Base-by-base conservation (phyloP, 2,797 vertebrate genomes). In the Peromyscus attwateri region DNA sequence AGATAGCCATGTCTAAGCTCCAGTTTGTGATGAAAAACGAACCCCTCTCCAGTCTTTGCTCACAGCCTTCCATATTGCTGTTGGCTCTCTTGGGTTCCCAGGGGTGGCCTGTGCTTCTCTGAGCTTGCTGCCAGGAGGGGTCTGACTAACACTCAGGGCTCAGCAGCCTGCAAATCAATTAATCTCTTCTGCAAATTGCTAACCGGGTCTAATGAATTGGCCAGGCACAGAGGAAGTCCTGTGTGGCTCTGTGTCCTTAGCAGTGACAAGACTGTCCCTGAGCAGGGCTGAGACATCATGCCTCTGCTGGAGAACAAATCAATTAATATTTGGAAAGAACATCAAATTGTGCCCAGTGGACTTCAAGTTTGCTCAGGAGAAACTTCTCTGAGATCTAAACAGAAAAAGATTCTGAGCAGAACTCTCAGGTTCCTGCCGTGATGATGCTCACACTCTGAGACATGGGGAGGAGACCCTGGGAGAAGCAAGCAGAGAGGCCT, bases 301-400 rank as follows among this genome's bases (percentile, higher is more conserved):
- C 92, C 85, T 95, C 84, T 7, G 64, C 89, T 31, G 37, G 81
- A 90, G 75, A 79, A 92, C 93, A 97, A 76, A 92, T 85, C 96
- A 90, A 96, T 95, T 94, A 94, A 95, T 90, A 95, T 93, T 93
- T 84, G 77, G 71, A 92, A 57, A 92, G 92, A 93, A 93, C 96
- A 97, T 90, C 89, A 88, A 71, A 92, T 94, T 87, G 93, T 89
- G 17, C 93, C 96, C 95, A 60, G 89, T 85, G 87, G 94, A 81
- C 89, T 81, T 55, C 10, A 83, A 94, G 91, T 95, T 84, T 89
- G 94, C 70, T 87, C 91, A 81, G 71, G 52, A 94, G 93, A 96
- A 96, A 91, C 66, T 84, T 90, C 83, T 93, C 84, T 94, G 89
- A 52, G 49, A 37, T 87, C 60, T 13, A 64, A 62, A 71, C 75